These are phyloP conservation scores for Lasioglossum villosulum DNA, from an alignment of 2,888 invertebrate species.

Conservation along the genomic window DNA sequence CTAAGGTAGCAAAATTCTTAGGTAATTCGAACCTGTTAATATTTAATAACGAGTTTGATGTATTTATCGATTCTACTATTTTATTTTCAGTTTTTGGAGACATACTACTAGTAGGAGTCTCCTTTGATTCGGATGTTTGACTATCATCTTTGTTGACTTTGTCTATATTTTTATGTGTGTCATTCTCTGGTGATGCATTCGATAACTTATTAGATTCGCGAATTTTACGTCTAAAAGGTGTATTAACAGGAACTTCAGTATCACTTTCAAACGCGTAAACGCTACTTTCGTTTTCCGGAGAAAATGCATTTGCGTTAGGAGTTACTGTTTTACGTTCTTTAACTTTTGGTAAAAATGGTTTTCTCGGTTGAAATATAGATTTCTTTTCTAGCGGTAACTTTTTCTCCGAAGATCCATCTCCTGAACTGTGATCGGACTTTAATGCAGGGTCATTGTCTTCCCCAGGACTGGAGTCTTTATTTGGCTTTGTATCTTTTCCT, in stretches of 20 bases:
- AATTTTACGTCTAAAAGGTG: conserved; percentile 85
- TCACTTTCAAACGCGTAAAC: conserved; percentile 91
- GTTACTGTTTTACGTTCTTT: conserved; percentile 85
- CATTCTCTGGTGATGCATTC: conserved; percentile 32
- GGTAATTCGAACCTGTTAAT: conserved; percentile 77
- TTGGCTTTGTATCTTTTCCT: conserved; percentile 75
- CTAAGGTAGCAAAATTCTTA: conserved; percentile 78
- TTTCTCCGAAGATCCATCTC: conserved; percentile 74
- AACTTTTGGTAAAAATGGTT: conserved; percentile 86
- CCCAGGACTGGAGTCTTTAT: conserved; percentile 68
- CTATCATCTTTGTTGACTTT: conserved; percentile 28
- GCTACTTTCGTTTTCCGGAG: conserved; percentile 89
- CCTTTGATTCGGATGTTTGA: conserved; percentile 35
- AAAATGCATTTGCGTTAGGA: conserved; percentile 87
- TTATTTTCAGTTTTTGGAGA: conserved; percentile 58
- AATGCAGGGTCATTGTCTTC: conserved; percentile 75
- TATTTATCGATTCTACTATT: conserved; percentile 38
- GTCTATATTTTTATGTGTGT: conserved; percentile 36
- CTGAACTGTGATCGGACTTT: conserved; percentile 76
- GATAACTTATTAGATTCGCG: conserved; percentile 72
- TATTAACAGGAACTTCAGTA: conserved; percentile 86
- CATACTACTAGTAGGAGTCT: background rate
- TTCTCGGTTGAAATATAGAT: conserved; percentile 84
- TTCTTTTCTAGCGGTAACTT: conserved; percentile 75
- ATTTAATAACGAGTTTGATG: conserved; percentile 33